Conservation (phyloP, 2,797 vertebrate genomes). For the Balearica regulorum region DNA sequence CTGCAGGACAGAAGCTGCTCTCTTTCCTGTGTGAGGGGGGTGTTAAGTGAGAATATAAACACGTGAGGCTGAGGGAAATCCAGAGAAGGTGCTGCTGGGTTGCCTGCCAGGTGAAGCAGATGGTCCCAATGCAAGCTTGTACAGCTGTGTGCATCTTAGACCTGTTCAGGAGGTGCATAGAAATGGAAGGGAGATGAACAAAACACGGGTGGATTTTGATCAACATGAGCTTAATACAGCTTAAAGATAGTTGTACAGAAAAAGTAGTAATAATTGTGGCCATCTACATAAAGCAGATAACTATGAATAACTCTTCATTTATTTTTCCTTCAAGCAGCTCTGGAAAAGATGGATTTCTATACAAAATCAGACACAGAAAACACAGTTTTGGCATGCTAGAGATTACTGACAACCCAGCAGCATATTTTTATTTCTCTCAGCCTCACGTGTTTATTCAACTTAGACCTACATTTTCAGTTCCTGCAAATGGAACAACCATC, state of each 20-base stretch:
- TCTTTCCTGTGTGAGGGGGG: neutral
- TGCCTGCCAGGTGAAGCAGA: neutral
- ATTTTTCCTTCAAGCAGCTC: neutral
- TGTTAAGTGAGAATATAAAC: neutral
- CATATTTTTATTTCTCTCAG: too few relatives aligned
- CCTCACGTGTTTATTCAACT: too few relatives aligned
- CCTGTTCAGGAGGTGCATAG: neutral
- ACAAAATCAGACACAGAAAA: neutral
- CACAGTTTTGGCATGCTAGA: neutral
- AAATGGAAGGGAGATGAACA: neutral
- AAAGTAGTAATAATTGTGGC: neutral
- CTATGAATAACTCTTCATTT: neutral
- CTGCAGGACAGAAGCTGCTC: neutral
- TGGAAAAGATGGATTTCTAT: neutral
- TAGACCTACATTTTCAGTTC: neutral
- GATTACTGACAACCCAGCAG: too few relatives aligned
- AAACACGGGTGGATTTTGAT: neutral
- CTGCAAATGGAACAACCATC: neutral
- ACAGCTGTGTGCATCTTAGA: accelerated
- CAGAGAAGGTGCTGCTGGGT: neutral
- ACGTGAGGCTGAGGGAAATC: neutral
- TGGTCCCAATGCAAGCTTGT: accelerated
- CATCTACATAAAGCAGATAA: neutral
- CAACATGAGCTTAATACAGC: accelerated
- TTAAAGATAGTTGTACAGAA: neutral